phyloP scores from a whole-genome alignment of 2,888 invertebrate species.

The Synergus gifuensis region DNA sequence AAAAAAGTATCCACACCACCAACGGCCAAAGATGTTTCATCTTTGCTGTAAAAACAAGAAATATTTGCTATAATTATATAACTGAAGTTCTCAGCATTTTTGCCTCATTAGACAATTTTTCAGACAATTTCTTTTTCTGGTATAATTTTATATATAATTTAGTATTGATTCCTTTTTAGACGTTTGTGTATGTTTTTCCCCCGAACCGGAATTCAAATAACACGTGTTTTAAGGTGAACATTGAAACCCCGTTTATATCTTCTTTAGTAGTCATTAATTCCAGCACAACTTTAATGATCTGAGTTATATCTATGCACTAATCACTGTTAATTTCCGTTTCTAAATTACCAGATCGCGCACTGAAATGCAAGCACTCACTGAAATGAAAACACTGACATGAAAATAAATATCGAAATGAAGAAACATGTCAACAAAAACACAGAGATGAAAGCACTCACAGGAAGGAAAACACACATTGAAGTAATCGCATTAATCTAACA shows the following conservation, averaged over 20 bases:
- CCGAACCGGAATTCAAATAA: slow-evolving; percentile 10
- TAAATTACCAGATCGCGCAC: slow-evolving; percentile 19
- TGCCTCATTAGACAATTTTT: neutral
- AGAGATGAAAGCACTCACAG: neutral
- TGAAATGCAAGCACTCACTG: neutral
- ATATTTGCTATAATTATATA: slow-evolving; percentile 56
- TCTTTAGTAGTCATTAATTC: slow-evolving; percentile 6
- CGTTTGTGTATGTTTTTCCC: neutral
- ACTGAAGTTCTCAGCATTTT: neutral
- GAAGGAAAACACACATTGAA: neutral
- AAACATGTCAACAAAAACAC: neutral
- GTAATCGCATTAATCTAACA: slow-evolving; percentile 5
- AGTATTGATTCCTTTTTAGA: neutral
- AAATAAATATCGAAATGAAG: neutral
- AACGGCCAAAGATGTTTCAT: slow-evolving; percentile 96
- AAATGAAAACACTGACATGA: neutral
- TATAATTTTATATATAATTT: slow-evolving; percentile 9
- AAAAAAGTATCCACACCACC: slow-evolving; percentile 93
- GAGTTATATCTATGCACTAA: neutral
- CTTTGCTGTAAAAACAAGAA: slow-evolving; percentile 88
- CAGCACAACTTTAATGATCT: slow-evolving; percentile 18
- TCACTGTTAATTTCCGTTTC: slow-evolving; percentile 28
- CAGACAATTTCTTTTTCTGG: neutral
- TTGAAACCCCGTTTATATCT: neutral
- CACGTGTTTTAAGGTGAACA: neutral